Conservation (phyloP, 2,888 invertebrate species). For the Apocheima hispidaria region DNA sequence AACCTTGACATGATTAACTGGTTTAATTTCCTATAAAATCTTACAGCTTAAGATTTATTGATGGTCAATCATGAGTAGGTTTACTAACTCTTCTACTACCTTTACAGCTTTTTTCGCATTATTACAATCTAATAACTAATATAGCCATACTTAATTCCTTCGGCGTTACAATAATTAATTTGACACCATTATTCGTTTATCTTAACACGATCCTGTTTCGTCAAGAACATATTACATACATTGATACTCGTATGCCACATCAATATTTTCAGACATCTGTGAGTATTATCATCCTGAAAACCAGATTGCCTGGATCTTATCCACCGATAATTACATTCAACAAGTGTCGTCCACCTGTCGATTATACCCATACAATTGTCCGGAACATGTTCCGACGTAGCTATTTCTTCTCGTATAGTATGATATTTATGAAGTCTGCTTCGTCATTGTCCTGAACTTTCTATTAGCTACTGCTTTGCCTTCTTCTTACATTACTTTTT, state of each 20-base stretch:
- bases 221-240: neutral
- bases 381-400: constrained; percentile 8
- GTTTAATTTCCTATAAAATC: constrained; percentile 7
- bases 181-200: too few relatives aligned
- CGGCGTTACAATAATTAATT: too few relatives aligned
- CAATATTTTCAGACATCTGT: constrained; percentile 25
- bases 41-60: neutral
- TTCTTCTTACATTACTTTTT: too few relatives aligned
- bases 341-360: constrained; percentile 67
- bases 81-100: too few relatives aligned
- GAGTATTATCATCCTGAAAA: constrained; percentile 59
- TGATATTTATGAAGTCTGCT: neutral
- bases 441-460: neutral
- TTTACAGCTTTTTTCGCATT: too few relatives aligned
- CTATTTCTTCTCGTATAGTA: neutral
- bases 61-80: neutral
- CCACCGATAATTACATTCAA: constrained; percentile 68
- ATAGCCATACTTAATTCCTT: neutral
- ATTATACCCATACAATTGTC: constrained; percentile 34
- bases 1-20: constrained; percentile 7
- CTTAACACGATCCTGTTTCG: neutral
- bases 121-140: too few relatives aligned
- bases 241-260: constrained; percentile 14
- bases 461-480: neutral
- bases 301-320: constrained; percentile 68